phyloP scores from a whole-genome alignment of 2,797 vertebrate genomes.

The Spondyliosoma cantharus region DNA sequence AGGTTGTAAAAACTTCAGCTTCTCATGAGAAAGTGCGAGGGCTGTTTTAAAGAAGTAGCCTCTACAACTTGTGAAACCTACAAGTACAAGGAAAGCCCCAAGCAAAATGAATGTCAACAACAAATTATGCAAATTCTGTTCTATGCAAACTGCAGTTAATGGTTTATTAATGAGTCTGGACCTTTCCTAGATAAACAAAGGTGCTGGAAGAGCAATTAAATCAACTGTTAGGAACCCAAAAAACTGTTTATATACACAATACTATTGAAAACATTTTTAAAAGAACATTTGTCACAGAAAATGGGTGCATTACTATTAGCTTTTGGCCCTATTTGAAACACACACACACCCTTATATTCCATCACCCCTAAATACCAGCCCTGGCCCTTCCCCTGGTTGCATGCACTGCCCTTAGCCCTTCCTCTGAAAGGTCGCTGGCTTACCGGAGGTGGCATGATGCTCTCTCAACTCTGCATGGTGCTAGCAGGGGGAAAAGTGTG shows the following conservation, averaged over 20 bases:
- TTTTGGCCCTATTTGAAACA: background rate
- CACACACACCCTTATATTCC: background rate
- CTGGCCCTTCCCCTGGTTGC: conserved; percentile 20
- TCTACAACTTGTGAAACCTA: background rate
- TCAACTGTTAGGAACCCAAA: background rate
- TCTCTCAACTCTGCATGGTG: conserved; percentile 94
- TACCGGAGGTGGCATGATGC: conserved; percentile 90
- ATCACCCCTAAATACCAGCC: conserved; percentile 7
- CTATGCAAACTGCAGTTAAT: conserved; percentile 18
- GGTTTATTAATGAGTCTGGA: conserved; percentile 28
- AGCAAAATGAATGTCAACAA: background rate
- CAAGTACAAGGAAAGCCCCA: background rate
- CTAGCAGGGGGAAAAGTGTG: conserved; percentile 71
- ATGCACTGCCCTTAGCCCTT: conserved; percentile 38
- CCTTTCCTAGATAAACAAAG: background rate
- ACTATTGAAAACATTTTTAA: conserved; percentile 4
- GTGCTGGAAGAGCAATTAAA: background rate
- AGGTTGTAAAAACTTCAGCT: background rate
- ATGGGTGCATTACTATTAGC: background rate
- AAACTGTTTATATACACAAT: background rate
- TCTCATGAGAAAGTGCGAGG: background rate
- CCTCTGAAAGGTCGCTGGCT: conserved; percentile 81
- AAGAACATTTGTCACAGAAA: background rate
- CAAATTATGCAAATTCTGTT: background rate
- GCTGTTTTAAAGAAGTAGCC: background rate